Conservation (phyloP, 2,888 invertebrate genomes). For the Serripes groenlandicus region DNA sequence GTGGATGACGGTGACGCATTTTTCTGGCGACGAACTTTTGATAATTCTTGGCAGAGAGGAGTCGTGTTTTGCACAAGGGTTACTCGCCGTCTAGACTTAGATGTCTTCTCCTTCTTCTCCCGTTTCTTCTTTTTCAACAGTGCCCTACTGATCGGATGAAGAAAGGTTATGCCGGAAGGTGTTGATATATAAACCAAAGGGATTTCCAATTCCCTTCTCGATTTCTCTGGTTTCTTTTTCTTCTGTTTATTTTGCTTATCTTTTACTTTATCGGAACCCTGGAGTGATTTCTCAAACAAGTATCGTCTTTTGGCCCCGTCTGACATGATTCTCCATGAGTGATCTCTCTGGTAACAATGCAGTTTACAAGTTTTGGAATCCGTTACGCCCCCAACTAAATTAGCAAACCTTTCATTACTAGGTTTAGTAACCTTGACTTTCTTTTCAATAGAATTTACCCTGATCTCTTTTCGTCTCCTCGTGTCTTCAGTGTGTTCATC, state of each 20-base stretch:
- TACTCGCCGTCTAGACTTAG: conserved; percentile 5
- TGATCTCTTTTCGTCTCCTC: neutral
- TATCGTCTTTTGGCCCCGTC: conserved; percentile 29
- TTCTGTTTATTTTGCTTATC: conserved; percentile 20
- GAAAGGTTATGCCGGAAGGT: conserved; percentile 33
- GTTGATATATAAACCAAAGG: conserved; percentile 57
- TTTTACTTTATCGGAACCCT: conserved; percentile 27
- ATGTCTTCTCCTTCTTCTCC: neutral
- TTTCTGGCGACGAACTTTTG: neutral
- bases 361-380: conserved; percentile 62
- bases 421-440: conserved; percentile 5
- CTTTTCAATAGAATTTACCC: neutral
- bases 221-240: neutral
- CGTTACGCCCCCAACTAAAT: conserved; percentile 64
- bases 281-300: conserved; percentile 18
- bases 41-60: conserved; percentile 16
- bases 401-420: conserved; percentile 33
- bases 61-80: conserved; percentile 16
- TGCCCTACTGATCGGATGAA: conserved; percentile 49
- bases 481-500: conserved; percentile 27
- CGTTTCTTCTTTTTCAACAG: conserved; percentile 19
- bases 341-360: conserved; percentile 48
- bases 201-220: conserved; percentile 26
- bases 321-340: conserved; percentile 24
- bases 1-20: neutral